Evolutionary conservation across 2,797 vertebrate species (phyloP).

Genomic region (Tamandua tetradactyla): DNA sequence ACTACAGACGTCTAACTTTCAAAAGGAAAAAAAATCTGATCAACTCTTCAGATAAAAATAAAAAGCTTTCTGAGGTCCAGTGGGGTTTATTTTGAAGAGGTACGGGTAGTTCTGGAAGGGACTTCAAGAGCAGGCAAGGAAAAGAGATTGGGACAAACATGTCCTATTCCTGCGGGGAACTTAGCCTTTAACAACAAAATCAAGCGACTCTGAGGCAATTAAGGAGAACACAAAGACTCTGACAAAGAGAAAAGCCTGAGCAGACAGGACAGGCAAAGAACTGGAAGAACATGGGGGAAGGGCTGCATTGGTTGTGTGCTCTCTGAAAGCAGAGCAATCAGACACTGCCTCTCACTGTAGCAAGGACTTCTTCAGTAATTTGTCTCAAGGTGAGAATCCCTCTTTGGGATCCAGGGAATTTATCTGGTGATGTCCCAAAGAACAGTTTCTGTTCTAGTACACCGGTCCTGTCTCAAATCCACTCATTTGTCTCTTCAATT

Average conservation of each 20-base stretch:
- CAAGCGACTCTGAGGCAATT: constrained; percentile 64
- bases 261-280: constrained; percentile 19
- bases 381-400: background rate
- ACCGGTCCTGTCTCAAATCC: background rate
- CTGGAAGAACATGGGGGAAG: background rate
- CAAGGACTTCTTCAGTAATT: background rate
- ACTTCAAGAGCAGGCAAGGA: constrained; percentile 56
- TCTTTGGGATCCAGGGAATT: background rate
- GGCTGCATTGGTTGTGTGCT: background rate
- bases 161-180: constrained; percentile 45
- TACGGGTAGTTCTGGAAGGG: constrained; percentile 67
- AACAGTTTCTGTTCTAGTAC: background rate
- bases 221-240: constrained; percentile 69
- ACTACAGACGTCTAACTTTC: constrained; percentile 61
- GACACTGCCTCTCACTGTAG: background rate
- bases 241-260: constrained; percentile 41
- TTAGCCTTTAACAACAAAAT: constrained; percentile 56
- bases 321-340: background rate
- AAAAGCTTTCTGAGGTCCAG: constrained; percentile 49
- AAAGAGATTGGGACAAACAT: constrained; percentile 50
- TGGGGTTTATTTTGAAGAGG: constrained; percentile 73
- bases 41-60: constrained; percentile 56
- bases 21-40: constrained; percentile 47
- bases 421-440: background rate
- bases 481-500: background rate